Percentiles rank a stretch among this genome's conserved stretches.
Conservation (phyloP, 2,888 invertebrate genomes). For the Lochmaea crataegi region DNA sequence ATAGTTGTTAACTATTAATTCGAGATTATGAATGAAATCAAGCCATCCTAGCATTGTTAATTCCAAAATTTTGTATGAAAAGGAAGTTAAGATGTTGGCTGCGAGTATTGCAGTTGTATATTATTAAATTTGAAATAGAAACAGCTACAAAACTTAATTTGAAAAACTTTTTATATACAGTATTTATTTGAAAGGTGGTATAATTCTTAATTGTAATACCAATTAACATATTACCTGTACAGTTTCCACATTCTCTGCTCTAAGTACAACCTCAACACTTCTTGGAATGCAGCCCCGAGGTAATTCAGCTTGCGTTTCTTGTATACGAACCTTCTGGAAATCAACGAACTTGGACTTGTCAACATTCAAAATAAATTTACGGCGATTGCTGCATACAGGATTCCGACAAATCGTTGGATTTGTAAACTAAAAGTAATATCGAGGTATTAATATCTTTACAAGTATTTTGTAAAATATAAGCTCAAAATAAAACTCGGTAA, state of each 20-base stretch:
- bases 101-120: too few species aligned
- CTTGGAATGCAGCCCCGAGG: conserved; percentile 97
- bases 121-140: too few species aligned
- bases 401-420: conserved; percentile 97
- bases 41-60: too few species aligned
- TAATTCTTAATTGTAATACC: background rate
- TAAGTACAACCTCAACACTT: conserved; percentile 92
- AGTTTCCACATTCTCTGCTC: conserved; percentile 96
- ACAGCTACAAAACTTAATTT: too few species aligned
- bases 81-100: too few species aligned
- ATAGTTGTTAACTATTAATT: background rate
- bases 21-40: background rate
- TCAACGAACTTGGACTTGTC: conserved; percentile 96
- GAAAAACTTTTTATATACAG: too few species aligned
- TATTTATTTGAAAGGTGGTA: background rate
- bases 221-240: conserved; percentile 78
- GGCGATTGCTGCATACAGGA: conserved; percentile 93
- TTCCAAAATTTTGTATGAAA: too few species aligned
- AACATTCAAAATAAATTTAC: conserved; percentile 89
- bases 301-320: conserved; percentile 97
- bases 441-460: background rate
- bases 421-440: conserved; percentile 73
- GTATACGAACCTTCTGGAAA: conserved; percentile 96
- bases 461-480: background rate
- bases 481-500: conserved; percentile 10